Base-by-base conservation (phyloP, 2,113 vertebrate genomes). In the Corydoras maculifer region DNA sequence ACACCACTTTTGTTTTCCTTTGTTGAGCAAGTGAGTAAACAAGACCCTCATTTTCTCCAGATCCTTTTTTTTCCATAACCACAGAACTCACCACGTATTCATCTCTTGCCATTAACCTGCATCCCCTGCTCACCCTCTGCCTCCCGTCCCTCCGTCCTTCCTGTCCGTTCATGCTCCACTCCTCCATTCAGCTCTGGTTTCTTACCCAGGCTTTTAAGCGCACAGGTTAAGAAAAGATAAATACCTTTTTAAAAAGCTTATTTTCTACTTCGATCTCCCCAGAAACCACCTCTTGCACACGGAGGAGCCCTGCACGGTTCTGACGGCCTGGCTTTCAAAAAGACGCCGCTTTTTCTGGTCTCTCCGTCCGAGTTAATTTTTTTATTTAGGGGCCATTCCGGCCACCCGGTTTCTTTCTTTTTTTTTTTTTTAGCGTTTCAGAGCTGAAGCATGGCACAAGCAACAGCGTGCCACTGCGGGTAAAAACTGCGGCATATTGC, bases 401-500 rank as follows among this genome's bases (percentile, higher is more conserved):
- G 72, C 43, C n/a, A 69, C 69, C 65, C 61, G 60, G 57, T 62
- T 67, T 43, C 65, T 66, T 66, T 71, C 66, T 43, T 15, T 68
- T 70, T 43, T 43, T 43, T 43, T 43, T 43, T 43, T 43, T 66
- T 70, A 68, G 55, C 18, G 61, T 68, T 70, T 53, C 68, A 60
- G 59, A 69, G 75, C 62, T 60, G 62, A 70, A 74, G 71, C 75
- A 68, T 75, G 68, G 31, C 53, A 78, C 68, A 63, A 73, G 73
- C 78, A 43, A 43, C 35, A 77, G 65, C 70, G 66, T 53, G 55
- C 85, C 86, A 86, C 86, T 88, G 87, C 87, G 86, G 87, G 80
- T 86, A 81, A 83, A 88, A 88, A 88, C 83, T 90, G 87, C 87
- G 82, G 85, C 88, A 90, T 81, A 82, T 87, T 84, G 78, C 81